Conservation (phyloP, 2,888 invertebrate species). For the Tanytarsus gracilentus region DNA sequence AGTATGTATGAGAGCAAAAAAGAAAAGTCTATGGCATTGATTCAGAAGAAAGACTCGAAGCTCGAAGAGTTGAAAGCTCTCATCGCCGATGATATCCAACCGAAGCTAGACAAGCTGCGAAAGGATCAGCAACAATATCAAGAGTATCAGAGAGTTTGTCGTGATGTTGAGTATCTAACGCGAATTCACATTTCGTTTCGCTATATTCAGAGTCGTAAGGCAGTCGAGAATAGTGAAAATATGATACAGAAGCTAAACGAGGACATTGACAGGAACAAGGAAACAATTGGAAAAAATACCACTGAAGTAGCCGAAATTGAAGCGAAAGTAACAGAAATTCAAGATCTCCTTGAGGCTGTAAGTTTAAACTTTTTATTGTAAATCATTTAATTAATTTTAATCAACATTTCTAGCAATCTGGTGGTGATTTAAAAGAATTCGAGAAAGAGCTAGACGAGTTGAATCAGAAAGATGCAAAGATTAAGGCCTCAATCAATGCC, state of each 20-base stretch:
- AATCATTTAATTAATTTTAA: neutral
- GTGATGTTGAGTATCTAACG: constrained; percentile 74
- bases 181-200: constrained; percentile 49
- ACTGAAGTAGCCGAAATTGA: constrained; percentile 49
- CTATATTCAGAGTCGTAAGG: constrained; percentile 44
- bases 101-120: constrained; percentile 74
- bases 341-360: constrained; percentile 58
- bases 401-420: constrained; percentile 34
- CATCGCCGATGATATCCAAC: constrained; percentile 78
- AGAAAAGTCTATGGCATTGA: constrained; percentile 71
- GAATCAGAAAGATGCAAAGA: constrained; percentile 59
- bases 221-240: constrained; percentile 47
- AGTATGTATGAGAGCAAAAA: constrained; percentile 94
- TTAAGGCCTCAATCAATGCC: constrained; percentile 54
- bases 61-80: constrained; percentile 73
- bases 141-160: constrained; percentile 76
- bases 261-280: constrained; percentile 51
- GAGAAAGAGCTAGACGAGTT: constrained; percentile 54
- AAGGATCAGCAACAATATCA: constrained; percentile 75
- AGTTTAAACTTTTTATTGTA: constrained; percentile 33
- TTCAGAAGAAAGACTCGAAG: constrained; percentile 88
- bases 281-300: constrained; percentile 48
- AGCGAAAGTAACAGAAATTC: constrained; percentile 51
- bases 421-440: constrained; percentile 53
- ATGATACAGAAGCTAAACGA: constrained; percentile 47